Evolutionary conservation across 2,888 invertebrate species (phyloP), one percentile per base, ranked within the genome.

Genomic region (Drosophila algonquin): DNA sequence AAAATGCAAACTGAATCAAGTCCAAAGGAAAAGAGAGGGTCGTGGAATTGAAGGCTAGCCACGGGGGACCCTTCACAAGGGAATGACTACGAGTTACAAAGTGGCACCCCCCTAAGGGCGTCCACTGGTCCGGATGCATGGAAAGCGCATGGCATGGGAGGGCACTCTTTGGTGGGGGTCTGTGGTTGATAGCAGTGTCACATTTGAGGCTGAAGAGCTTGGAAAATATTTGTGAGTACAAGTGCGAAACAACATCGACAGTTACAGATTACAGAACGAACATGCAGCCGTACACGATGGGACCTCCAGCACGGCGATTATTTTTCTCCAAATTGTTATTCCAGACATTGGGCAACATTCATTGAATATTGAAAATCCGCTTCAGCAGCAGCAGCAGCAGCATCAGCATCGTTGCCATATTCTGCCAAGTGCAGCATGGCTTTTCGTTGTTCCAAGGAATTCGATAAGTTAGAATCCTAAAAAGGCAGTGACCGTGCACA

Each of bases 401-500:
- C 45, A 21, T 3, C 21, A n/a, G 12, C 35, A 35, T 12, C 32
- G 10, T 32, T 3, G 32, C 10, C 32, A 32, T 1, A 32, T 12
- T 32, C 32, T 10, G 32, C 8, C 8, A 30, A 8, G 30, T 54
- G 30, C 27, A 53, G 24, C 58, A 54, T 8, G 8, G 2, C 2
- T 30, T 7, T 8, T 8, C 30, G 30, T 30, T 30, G 30, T 30
- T 7, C 30, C 16, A 60, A 80, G 77, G 79, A 83, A 83, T 83
- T 80, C 63, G 54, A 77, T 72, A 69, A 64, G 52, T 77, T 63
- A 58, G 53, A 73, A 70, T 68, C 40, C 32, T 51, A 10, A 54
- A 16, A 53, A 30, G 47, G 10, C 24, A 14, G 50, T 48, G 50
- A 50, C 48, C 48, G 50, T 27, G 21, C 21, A 18, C 14, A 58